Conservation (phyloP, 2,888 invertebrate species). For the Molorchus minor region DNA sequence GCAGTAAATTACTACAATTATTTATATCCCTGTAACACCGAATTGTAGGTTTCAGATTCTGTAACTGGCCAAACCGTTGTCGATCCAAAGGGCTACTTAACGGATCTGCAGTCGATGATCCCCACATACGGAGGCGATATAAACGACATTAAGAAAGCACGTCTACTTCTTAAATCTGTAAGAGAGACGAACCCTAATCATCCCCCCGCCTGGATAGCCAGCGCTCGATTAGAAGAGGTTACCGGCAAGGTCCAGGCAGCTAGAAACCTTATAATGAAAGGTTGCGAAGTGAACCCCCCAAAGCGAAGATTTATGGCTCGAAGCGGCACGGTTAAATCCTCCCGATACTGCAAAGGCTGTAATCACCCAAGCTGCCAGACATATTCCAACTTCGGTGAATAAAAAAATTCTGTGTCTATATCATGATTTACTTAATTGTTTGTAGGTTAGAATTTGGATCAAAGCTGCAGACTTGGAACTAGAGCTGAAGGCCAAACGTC, state of each 20-base stretch:
- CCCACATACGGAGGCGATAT: conserved; percentile 98
- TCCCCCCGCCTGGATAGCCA: conserved; percentile 99
- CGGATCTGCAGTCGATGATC: conserved; percentile 98
- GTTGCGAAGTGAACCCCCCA: conserved; percentile 96
- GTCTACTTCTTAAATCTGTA: conserved; percentile 93
- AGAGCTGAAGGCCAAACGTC: conserved; percentile 92
- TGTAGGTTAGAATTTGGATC: conserved; percentile 87
- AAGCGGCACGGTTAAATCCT: conserved; percentile 94
- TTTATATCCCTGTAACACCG: too few relatives aligned
- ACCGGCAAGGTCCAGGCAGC: conserved; percentile 97
- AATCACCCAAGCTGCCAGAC: conserved; percentile 95
- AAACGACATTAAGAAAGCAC: conserved; percentile 96
- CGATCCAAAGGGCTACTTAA: conserved; percentile 99
- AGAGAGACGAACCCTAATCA: conserved; percentile 98
- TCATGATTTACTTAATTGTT: not conserved
- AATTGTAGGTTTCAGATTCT: conserved; percentile 88
- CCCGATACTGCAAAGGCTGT: conserved; percentile 94
- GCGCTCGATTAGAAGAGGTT: conserved; percentile 97
- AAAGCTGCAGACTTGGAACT: conserved; percentile 96
- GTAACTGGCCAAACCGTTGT: conserved; percentile 99
- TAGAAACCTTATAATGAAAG: conserved; percentile 97
- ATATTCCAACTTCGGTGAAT: conserved; percentile 94
- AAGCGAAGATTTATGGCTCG: conserved; percentile 97
- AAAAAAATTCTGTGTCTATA: not conserved
- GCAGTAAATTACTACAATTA: too few relatives aligned